Evolutionary conservation across 2,113 vertebrate genomes (phyloP).

Genomic region (Tetrax tetrax): DNA sequence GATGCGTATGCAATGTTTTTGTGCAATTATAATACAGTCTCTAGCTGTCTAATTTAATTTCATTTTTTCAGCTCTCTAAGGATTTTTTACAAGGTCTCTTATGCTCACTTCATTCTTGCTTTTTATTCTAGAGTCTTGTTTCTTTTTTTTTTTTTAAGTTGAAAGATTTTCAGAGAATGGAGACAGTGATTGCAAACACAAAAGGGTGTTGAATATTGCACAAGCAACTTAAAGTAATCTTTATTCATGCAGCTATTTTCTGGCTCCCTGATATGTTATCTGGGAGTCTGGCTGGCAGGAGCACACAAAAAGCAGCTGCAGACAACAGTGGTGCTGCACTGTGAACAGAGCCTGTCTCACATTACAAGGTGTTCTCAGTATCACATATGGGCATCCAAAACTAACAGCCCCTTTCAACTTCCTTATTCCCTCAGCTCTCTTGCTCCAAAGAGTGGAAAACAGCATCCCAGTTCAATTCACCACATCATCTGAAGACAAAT

Average conservation of each 20-base stretch:
- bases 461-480: background rate
- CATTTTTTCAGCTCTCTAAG: background rate
- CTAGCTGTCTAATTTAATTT: background rate
- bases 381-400: background rate
- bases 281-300: background rate
- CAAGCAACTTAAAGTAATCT: background rate
- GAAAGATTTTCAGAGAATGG: background rate
- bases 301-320: background rate
- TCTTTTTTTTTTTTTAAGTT: background rate
- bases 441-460: background rate
- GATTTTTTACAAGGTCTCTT: background rate
- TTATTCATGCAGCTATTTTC: background rate
- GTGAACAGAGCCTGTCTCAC: background rate
- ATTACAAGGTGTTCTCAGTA: accelerated
- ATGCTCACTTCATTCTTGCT: background rate
- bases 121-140: background rate
- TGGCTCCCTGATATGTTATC: background rate
- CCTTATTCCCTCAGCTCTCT: background rate
- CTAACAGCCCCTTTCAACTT: background rate
- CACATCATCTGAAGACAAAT: background rate
- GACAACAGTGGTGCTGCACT: accelerated
- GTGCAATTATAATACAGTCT: background rate
- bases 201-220: background rate
- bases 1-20: accelerated
- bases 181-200: background rate